Evolutionary conservation across 2,113 vertebrate species (phyloP).

Genomic region (Paraplagusia blochii): DNA sequence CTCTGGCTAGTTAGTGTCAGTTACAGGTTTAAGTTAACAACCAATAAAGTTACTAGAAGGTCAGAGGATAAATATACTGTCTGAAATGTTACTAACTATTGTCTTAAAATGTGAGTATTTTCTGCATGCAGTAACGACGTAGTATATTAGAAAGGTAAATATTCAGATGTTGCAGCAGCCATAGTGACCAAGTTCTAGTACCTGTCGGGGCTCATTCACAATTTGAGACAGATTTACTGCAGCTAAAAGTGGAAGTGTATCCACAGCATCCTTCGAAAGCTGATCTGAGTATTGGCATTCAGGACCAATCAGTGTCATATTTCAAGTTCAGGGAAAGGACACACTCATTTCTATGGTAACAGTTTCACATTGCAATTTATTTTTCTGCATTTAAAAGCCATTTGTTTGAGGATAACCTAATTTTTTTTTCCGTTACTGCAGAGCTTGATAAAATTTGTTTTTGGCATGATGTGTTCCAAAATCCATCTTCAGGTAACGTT

Average conservation of each 20-base stretch:
- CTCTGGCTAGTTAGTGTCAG: too few relatives aligned
- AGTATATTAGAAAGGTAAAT: slow-evolving; percentile 10
- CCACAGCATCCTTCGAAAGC: background rate
- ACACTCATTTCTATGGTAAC: background rate
- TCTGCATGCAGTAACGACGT: background rate
- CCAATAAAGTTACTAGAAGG: background rate
- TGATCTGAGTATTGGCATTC: background rate
- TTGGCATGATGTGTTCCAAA: slow-evolving; percentile 4
- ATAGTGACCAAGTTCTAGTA: background rate
- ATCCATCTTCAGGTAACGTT: slow-evolving; percentile 20
- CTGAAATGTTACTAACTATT: background rate
- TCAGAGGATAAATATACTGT: background rate
- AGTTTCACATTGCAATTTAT: slow-evolving; percentile 6
- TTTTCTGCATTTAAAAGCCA: background rate
- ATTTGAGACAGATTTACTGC: background rate
- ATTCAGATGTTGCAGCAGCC: slow-evolving; percentile 3
- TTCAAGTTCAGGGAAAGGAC: slow-evolving; percentile 1
- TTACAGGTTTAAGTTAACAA: too few relatives aligned
- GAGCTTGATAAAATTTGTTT: background rate
- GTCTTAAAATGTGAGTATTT: background rate
- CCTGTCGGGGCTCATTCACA: background rate
- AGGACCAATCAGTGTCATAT: background rate
- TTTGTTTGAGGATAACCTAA: background rate
- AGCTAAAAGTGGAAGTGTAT: background rate
- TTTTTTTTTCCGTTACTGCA: background rate